A percentile compares a stretch with the other conserved stretches of the same genome.
phyloP scores from a whole-genome alignment of 92 coral and sea anemone species.

The Heteractis magnifica region DNA sequence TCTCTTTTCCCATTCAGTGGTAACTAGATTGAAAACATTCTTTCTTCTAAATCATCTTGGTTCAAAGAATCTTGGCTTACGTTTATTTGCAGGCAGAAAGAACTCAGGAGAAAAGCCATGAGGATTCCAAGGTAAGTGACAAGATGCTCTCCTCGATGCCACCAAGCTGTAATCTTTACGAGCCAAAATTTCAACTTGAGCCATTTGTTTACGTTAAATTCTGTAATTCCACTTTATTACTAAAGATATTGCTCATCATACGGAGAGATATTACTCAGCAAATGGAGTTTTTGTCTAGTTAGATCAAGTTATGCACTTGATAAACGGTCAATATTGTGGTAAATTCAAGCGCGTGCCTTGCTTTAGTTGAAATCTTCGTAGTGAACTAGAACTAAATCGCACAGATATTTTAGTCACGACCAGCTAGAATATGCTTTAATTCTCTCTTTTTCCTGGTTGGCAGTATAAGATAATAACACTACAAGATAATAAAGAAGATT shows the following conservation, averaged over 20 bases:
- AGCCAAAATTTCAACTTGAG: neutral
- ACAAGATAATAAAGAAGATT: neutral
- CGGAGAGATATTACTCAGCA: neutral
- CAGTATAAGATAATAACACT: neutral
- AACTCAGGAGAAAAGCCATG: constrained; percentile 1
- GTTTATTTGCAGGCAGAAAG: neutral
- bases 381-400: no score
- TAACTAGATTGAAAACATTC: neutral
- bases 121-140: neutral
- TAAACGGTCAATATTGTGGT: neutral
- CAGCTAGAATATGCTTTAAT: neutral
- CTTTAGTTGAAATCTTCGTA: no score
- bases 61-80: neutral
- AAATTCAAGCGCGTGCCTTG: neutral
- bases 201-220: constrained; percentile 7
- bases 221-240: neutral
- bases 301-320: neutral
- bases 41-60: neutral
- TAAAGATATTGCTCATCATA: neutral
- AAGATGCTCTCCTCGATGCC: neutral
- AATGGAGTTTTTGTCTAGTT: neutral
- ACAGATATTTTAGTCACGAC: no score
- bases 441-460: neutral
- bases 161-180: neutral
- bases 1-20: neutral